Base-by-base conservation (phyloP, 2,113 vertebrate genomes). In the Mastomys natalensis region DNA sequence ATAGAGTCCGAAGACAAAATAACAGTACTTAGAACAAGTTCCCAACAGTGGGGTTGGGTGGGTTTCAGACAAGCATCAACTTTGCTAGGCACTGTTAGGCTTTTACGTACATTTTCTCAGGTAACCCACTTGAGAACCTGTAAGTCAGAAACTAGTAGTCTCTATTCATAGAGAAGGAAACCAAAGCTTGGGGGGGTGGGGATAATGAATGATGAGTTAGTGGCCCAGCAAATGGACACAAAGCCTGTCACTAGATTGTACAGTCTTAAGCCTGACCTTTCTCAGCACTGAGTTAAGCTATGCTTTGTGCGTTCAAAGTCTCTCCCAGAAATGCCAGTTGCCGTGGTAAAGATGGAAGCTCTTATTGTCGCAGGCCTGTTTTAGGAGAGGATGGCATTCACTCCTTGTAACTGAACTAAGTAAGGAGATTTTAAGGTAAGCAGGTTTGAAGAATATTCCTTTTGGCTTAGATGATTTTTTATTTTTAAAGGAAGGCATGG, bases 381-480 rank as follows among this genome's bases (percentile, higher is more conserved):
- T 93, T 82, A 93, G 73, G 58, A 29, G 58, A 51, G 76, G 37
- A 37, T 96, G 40, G 43, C 34, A 34, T 60, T 84, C 86, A 26
- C 15, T 91, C 26, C 29, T 29, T 84, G 2, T 5, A 87, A 77
- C 66, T 60, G 80, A 95, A 66, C 70, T 87, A 72, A 82, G 12
- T 76, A n/a, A n/a, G 81, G 73, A 91, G 82, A 4, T 94, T 78
- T 91, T 45, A 91, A 95, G 73, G n/a, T 43, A 81, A 89, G 58
- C 7, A n/a, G 64, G 16, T 74, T 40, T 90, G 64, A 95, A 84
- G 74, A 88, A 48, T 15, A 31, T 45, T 8, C 22, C 74, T 92
- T 40, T 94, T 91, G 64, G 16, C 73, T 53, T 76, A 76, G 77
- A 29, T 91, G 15, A 72, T n/a, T 72, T n/a, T 70, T 64, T 64